Evolutionary conservation across 2,797 vertebrate genomes (phyloP), one percentile per base, ranked within the genome.

Genomic region (Monodelphis domestica): DNA sequence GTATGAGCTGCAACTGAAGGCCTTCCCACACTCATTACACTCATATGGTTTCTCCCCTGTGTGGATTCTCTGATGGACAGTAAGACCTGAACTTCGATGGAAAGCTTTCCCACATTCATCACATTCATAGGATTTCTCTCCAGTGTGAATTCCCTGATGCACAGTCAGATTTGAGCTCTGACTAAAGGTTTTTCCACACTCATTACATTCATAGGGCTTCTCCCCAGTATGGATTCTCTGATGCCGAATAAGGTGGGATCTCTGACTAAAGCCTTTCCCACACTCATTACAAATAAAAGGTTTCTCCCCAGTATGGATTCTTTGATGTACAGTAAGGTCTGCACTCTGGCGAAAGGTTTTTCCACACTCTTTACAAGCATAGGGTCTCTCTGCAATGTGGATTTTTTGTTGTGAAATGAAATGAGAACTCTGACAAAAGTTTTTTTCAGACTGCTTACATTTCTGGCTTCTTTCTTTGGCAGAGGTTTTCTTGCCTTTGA

Each of bases 1-100:
- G 6, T 99, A 99, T 88, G 99, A 99, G 0, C 98, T 98, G 95
- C 98, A 97, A 55, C 94, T 97, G 87, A 98, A 98, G n/a, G 97
- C 97, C 94, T 98, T 98, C 63, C 96, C 97, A 95, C 97, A 98
- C 45, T 98, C 97, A 55, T 96, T 96, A 88, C 98, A 98, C 30
- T 96, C 97, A 33, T 98, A 98, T n/a, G 97, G 96, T 10, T 97
- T 97, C 96, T 98, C 98, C 56, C 97, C 97, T 45, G 97, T 97
- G 53, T 98, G 97, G 88, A 97, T 97, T 96, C 97, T 97, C 33
- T 97, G 96, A 38, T 98, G 98, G 15, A 98, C 96, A 17, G 96
- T 98, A 54, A 97, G 97, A 59, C 97, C 97, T 12, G 97, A 98
- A 15, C 97, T 97, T 52, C 96, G 97, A 93, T 97, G 97, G 93